Conservation (phyloP, 2,797 vertebrate genomes). For the Chelmon rostratus region DNA sequence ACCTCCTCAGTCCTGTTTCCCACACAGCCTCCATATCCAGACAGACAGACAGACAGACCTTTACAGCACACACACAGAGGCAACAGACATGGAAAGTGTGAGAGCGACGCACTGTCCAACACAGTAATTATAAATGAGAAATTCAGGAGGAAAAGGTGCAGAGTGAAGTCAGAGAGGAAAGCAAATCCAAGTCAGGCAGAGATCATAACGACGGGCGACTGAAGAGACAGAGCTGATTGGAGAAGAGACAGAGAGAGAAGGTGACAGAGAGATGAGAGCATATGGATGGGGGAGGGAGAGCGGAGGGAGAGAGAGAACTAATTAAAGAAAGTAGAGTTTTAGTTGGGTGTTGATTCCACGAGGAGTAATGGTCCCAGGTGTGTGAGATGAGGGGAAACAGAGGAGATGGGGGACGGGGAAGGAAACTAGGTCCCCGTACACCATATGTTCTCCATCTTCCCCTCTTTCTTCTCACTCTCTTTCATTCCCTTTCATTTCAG, state of each 20-base stretch:
- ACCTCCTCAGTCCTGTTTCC: constrained; percentile 30
- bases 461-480: constrained; percentile 45
- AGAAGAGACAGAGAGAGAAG: constrained; percentile 21
- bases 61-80: background rate
- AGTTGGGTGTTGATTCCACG: constrained; percentile 69
- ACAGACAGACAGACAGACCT: constrained; percentile 23
- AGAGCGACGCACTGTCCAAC: background rate
- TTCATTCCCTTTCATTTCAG: constrained; percentile 49
- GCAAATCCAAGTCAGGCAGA: background rate
- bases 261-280: constrained; percentile 42
- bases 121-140: background rate
- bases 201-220: background rate
- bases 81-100: background rate
- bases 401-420: constrained; percentile 49
- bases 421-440: constrained; percentile 60
- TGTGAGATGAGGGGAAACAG: constrained; percentile 45
- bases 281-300: constrained; percentile 41
- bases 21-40: constrained; percentile 3
- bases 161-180: background rate
- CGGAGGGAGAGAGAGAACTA: constrained; percentile 51
- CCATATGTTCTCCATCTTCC: constrained; percentile 63
- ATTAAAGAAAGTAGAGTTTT: constrained; percentile 74
- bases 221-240: constrained; percentile 26
- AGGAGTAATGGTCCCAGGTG: constrained; percentile 70
- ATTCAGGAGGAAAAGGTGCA: background rate